phyloP scores from a whole-genome alignment of 1,140 invertebrate genomes.

The Sycophaga agraensis region DNA sequence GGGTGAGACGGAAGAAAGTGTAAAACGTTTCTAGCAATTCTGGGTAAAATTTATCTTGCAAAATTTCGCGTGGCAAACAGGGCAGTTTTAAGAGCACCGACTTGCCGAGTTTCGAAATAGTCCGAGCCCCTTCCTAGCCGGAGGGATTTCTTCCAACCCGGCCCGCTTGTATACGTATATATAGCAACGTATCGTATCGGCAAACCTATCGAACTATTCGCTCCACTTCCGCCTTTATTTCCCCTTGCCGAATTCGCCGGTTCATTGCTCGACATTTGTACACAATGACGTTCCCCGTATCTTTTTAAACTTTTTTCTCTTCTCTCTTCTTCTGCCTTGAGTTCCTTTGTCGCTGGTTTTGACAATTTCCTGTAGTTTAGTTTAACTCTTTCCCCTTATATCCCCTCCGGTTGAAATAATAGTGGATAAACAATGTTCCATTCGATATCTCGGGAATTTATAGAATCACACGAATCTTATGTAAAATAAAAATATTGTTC shows the following conservation, averaged over 20 bases:
- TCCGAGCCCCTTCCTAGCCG: conserved; percentile 15
- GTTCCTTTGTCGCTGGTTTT: conserved; percentile 24
- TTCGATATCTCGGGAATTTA: no score
- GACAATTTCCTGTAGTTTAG: conserved; percentile 13
- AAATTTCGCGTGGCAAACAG: conserved; percentile 7
- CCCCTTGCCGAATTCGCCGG: conserved; percentile 63
- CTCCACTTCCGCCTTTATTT: conserved; percentile 55
- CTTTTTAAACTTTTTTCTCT: conserved; percentile 35
- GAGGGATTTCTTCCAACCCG: conserved; percentile 33
- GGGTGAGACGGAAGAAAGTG: no score
- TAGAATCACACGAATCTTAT: no score
- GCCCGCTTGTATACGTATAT: not conserved
- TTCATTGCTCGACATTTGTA: conserved; percentile 58
- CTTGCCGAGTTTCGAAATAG: conserved; percentile 27
- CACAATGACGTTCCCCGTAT: conserved; percentile 37
- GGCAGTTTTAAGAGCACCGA: conserved; percentile 15
- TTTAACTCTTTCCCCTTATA: conserved; percentile 11
- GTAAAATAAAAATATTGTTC: not conserved
- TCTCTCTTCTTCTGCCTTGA: conserved; percentile 26
- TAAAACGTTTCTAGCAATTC: no score
- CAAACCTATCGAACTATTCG: conserved; percentile 47
- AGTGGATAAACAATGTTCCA: no score
- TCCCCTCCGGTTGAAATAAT: no score
- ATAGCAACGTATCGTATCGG: conserved; percentile 47
- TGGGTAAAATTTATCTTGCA: conserved; percentile 6